These are phyloP conservation scores for Eublepharis macularius DNA, from an alignment of 2,113 vertebrate species.

Conservation along the genomic window DNA sequence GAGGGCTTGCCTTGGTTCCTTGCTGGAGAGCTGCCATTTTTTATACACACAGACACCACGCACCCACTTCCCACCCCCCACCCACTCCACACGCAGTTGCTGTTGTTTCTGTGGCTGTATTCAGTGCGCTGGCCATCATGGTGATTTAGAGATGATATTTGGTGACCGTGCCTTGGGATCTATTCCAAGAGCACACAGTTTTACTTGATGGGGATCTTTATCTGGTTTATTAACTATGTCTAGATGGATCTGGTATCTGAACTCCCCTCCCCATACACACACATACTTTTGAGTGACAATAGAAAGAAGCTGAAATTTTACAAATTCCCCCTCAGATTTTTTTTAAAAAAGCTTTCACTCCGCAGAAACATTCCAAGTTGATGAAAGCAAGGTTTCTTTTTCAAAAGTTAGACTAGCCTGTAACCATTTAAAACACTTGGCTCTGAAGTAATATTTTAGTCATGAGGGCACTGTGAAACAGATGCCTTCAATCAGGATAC, in stretches of 20 bases:
- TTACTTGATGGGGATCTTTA: neutral
- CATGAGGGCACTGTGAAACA: conserved; percentile 53
- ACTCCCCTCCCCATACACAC: neutral
- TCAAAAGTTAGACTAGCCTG: conserved; percentile 46
- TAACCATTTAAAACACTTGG: conserved; percentile 59
- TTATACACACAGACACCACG: no score
- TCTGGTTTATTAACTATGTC: neutral
- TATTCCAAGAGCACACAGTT: neutral
- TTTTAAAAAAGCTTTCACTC: conserved; percentile 17
- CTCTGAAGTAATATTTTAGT: conserved; percentile 44
- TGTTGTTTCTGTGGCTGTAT: neutral
- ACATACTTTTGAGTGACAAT: neutral
- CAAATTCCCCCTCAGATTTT: neutral
- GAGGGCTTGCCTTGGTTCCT: no score
- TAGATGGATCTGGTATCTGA: neutral
- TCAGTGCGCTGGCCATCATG: neutral
- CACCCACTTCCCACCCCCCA: no score
- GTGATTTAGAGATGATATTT: neutral
- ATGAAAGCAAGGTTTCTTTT: conserved; percentile 25
- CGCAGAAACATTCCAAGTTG: conserved; percentile 48
- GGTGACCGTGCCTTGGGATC: neutral
- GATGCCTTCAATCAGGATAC: conserved; percentile 58
- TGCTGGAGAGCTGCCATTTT: neutral
- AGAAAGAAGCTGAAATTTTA: neutral
- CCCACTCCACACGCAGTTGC: no score